These are phyloP conservation scores for Epicauta chinensis DNA, from an alignment of 1,140 invertebrate species.

Conservation along the genomic window DNA sequence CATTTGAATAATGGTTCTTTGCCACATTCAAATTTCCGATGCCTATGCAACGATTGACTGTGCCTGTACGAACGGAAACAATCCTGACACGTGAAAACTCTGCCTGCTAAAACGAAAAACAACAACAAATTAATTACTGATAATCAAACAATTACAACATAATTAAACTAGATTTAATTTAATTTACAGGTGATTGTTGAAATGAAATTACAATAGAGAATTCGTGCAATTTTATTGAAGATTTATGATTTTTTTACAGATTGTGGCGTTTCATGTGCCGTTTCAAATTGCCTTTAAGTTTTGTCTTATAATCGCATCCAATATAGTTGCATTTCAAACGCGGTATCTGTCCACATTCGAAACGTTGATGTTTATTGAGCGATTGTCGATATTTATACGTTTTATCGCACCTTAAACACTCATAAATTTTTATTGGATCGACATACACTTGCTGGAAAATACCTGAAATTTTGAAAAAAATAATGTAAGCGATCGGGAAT, in stretches of 20 bases:
- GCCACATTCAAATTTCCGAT: constrained; percentile 57
- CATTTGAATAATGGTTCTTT: constrained; percentile 46
- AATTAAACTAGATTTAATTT: no score
- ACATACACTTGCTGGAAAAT: no score
- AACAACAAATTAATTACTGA: not conserved
- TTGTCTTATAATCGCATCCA: no score
- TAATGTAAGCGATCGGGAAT: no score
- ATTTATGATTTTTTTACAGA: constrained; percentile 37
- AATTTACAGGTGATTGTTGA: no score
- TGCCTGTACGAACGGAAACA: constrained; percentile 59
- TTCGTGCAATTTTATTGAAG: constrained; percentile 24
- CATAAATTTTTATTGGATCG: no score
- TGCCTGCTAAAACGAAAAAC: not conserved
- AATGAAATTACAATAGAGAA: no score
- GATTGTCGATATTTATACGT: constrained; percentile 41
- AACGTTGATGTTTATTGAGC: constrained; percentile 38
- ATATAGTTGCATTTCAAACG: no score
- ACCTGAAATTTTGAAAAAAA: no score
- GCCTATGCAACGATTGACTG: constrained; percentile 50
- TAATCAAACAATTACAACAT: no score
- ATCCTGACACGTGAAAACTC: constrained; percentile 45
- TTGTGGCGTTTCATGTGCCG: no score
- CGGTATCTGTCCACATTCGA: constrained; percentile 42
- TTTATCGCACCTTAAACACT: constrained; percentile 35
- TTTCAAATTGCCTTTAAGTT: no score